These are phyloP conservation scores for Tetrax tetrax DNA, from an alignment of 2,113 vertebrate species.

Conservation along the genomic window DNA sequence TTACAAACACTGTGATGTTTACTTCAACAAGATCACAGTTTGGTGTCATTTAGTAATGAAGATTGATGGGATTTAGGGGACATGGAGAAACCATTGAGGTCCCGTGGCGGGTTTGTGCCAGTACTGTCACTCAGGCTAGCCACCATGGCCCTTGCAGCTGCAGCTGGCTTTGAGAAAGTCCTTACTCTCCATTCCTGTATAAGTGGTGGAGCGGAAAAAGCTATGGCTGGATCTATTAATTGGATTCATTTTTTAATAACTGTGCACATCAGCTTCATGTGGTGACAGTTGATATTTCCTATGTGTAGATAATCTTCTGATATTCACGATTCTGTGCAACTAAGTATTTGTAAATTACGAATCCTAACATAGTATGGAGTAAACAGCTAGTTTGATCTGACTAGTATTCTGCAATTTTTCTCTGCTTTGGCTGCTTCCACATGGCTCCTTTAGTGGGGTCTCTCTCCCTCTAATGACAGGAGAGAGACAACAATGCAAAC, in stretches of 20 bases:
- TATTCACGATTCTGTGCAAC: not conserved
- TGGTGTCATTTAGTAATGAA: not conserved
- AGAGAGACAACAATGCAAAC: not conserved
- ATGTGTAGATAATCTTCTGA: not conserved
- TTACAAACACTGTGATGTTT: not conserved
- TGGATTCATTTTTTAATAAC: not conserved
- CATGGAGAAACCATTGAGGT: not conserved
- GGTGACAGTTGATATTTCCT: not conserved
- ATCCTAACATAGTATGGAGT: not conserved
- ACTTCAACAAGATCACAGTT: not conserved
- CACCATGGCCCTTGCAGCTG: not conserved
- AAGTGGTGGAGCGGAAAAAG: not conserved
- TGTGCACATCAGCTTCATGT: not conserved
- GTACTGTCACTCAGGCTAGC: not conserved
- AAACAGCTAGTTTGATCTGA: not conserved
- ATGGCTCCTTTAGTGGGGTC: not conserved
- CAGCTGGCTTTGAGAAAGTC: not conserved
- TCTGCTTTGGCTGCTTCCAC: not conserved
- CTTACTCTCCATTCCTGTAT: not conserved
- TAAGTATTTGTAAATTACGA: not conserved
- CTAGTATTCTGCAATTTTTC: not conserved
- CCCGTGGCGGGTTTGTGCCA: not conserved
- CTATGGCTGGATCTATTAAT: not conserved
- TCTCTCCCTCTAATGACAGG: not conserved
- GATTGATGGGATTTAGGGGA: not conserved